Evolutionary conservation across 2,113 vertebrate genomes (phyloP).

Genomic region (Datnioides undecimradiatus): DNA sequence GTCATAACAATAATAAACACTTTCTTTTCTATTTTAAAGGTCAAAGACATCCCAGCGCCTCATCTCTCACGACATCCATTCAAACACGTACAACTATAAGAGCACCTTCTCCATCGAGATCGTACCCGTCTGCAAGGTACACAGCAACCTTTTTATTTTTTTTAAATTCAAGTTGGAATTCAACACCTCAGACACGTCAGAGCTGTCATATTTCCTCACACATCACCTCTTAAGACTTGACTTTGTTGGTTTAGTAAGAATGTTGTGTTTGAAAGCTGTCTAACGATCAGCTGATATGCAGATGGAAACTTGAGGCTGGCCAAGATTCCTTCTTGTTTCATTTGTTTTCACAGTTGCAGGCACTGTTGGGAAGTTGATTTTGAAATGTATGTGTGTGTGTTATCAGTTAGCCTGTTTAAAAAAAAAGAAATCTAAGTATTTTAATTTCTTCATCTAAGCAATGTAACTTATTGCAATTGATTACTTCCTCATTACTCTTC

Average conservation of each 20-base stretch:
- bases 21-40: slow-evolving; percentile 74
- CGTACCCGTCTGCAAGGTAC: slow-evolving; percentile 96
- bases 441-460: too few species aligned
- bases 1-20: background rate
- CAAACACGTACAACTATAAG: slow-evolving; percentile 97
- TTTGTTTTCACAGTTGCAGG: background rate
- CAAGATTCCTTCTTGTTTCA: slow-evolving; percentile 12
- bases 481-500: too few species aligned
- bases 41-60: slow-evolving; percentile 94
- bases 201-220: background rate
- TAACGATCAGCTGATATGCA: background rate
- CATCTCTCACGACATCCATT: slow-evolving; percentile 97
- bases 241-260: background rate
- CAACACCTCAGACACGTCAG: background rate
- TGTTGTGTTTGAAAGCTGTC: slow-evolving; percentile 9
- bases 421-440: too few species aligned
- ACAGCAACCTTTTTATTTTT: background rate
- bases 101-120: slow-evolving; percentile 98
- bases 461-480: too few species aligned
- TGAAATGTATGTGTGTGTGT: too few species aligned
- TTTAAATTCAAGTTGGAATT: background rate
- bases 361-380: too few species aligned
- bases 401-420: too few species aligned
- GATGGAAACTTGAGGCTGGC: background rate
- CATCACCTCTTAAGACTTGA: background rate